A percentile compares a stretch with the other conserved stretches of the same genome.
Evolutionary conservation across 2,113 vertebrate genomes (phyloP).

Genomic region (Aythya baeri): DNA sequence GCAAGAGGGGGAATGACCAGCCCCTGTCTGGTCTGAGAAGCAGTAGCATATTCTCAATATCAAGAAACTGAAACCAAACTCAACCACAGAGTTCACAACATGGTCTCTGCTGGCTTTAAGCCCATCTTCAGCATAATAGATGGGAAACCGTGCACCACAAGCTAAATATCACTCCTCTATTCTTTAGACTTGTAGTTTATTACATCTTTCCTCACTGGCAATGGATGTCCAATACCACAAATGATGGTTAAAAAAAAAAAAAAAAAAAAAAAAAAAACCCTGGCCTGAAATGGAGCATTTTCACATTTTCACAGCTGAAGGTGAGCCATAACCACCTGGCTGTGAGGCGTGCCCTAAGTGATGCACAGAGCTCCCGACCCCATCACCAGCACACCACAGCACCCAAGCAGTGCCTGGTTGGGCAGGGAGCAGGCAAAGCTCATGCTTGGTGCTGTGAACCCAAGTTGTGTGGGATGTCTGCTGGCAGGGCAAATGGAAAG

Average conservation of each 20-base stretch:
- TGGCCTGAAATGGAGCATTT: not conserved
- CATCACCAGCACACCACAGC: fast-evolving
- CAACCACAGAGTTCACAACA: not conserved
- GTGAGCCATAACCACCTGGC: not conserved
- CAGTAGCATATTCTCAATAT: not conserved
- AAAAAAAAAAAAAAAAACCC: not conserved
- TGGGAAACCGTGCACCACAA: not conserved
- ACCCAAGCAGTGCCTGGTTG: fast-evolving
- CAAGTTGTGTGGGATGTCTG: not conserved
- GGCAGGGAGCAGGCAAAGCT: not conserved
- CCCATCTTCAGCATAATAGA: not conserved
- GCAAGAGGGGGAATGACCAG: not conserved
- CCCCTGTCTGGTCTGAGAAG: not conserved
- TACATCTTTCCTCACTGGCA: not conserved
- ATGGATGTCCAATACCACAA: not conserved
- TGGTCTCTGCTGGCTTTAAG: not conserved
- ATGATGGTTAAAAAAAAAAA: not conserved
- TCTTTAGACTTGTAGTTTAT: not conserved
- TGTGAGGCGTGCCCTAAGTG: not conserved
- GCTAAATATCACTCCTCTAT: not conserved
- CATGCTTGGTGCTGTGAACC: fast-evolving
- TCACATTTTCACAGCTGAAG: not conserved
- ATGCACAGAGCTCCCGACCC: fast-evolving
- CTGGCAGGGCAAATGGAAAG: not conserved
- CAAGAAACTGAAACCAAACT: not conserved